Evolutionary conservation across 2,888 invertebrate genomes (phyloP).

Genomic region (Dynastes maya): DNA sequence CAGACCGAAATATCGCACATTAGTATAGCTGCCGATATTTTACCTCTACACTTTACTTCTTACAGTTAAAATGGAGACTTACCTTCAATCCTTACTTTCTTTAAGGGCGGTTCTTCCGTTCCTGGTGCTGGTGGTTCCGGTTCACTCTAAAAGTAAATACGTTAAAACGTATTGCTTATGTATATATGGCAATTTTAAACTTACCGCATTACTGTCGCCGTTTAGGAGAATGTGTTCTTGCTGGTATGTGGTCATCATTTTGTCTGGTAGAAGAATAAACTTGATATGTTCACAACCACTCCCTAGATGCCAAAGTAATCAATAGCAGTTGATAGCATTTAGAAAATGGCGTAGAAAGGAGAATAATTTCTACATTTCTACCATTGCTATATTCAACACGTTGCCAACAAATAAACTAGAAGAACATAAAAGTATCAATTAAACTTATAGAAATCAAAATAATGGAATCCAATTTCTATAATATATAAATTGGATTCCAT

Average conservation of each 20-base stretch:
- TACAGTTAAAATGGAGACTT: constrained; percentile 61
- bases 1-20: constrained; percentile 71
- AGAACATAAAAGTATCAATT: not conserved
- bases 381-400: not conserved
- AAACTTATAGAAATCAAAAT: too few relatives aligned
- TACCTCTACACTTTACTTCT: constrained; percentile 59
- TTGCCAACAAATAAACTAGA: not conserved
- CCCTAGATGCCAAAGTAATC: constrained; percentile 35
- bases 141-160: constrained; percentile 36
- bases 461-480: too few relatives aligned
- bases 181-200: constrained; percentile 1
- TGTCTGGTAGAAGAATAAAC: constrained; percentile 53
- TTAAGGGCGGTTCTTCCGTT: constrained; percentile 65
- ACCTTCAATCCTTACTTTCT: constrained; percentile 63
- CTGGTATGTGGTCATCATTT: constrained; percentile 67
- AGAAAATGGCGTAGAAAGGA: constrained; percentile 34
- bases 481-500: too few relatives aligned
- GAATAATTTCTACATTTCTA: not conserved
- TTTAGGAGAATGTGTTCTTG: constrained; percentile 63
- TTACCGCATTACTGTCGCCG: constrained; percentile 54
- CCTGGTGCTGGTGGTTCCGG: constrained; percentile 66
- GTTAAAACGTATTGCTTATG: constrained; percentile 6
- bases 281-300: constrained; percentile 35
- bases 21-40: constrained; percentile 68
- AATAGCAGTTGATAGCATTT: constrained; percentile 33